Percentiles rank a stretch among this genome's conserved stretches.
phyloP scores from a whole-genome alignment of 2,113 vertebrate species.

The Craseonycteris thonglongyai region DNA sequence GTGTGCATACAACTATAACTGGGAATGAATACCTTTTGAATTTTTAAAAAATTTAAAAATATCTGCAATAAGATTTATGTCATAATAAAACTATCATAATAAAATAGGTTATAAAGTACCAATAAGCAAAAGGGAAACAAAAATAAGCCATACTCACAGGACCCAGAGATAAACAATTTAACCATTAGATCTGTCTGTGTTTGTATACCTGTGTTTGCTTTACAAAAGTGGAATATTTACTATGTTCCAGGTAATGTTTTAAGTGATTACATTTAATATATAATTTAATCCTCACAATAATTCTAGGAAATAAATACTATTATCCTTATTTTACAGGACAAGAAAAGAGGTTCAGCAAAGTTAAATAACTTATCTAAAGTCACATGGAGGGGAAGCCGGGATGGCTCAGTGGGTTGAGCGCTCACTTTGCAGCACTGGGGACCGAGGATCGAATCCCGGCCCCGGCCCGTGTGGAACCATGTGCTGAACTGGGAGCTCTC shows the following conservation, averaged over 20 bases:
- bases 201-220: not conserved
- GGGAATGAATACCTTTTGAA: not conserved
- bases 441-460: too few relatives aligned
- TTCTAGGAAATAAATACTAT: not conserved
- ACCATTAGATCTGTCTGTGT: not conserved
- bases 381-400: too few relatives aligned
- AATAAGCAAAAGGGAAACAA: not conserved
- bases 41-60: not conserved
- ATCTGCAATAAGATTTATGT: not conserved
- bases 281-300: not conserved
- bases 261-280: not conserved
- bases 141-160: not conserved
- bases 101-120: constrained; percentile 3
- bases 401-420: too few relatives aligned
- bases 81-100: not conserved
- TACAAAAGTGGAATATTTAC: not conserved
- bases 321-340: not conserved
- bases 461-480: too few relatives aligned
- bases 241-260: not conserved
- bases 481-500: too few relatives aligned
- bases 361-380: not conserved
- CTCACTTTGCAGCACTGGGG: too few relatives aligned
- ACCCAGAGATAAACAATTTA: not conserved
- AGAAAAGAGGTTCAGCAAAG: not conserved
- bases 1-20: not conserved